Percentiles rank a stretch among this genome's conserved stretches.
Conservation (phyloP, 2,888 invertebrate genomes). For the Portevinia maculata region DNA sequence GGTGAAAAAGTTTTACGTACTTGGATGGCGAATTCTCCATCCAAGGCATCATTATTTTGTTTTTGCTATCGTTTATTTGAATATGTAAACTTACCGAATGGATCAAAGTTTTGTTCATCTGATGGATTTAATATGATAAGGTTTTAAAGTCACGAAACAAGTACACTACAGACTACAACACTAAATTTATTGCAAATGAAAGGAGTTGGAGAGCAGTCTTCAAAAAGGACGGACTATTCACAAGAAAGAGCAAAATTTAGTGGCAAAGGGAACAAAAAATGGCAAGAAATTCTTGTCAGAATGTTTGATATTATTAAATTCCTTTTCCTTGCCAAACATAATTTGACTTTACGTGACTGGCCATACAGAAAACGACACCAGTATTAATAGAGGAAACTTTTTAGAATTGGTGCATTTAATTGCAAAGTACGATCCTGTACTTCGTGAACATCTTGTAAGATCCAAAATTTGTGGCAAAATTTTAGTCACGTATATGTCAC, state of each 20-base stretch:
- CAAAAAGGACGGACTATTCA: slow-evolving; percentile 17
- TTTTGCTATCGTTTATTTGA: too few relatives aligned
- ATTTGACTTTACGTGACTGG: slow-evolving; percentile 28
- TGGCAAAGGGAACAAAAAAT: slow-evolving; percentile 21
- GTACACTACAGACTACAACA: slow-evolving; percentile 9
- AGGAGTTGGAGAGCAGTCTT: slow-evolving; percentile 2
- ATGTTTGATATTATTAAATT: slow-evolving; percentile 52
- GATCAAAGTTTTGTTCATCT: slow-evolving; percentile 39
- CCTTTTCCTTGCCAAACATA: slow-evolving; percentile 52
- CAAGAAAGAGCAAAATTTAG: slow-evolving; percentile 22
- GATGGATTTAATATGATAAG: not conserved
- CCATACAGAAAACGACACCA: slow-evolving; percentile 36
- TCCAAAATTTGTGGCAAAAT: slow-evolving; percentile 34
- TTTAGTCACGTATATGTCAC: too few relatives aligned
- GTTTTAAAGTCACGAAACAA: slow-evolving; percentile 2
- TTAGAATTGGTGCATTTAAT: too few relatives aligned
- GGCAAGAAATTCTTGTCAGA: slow-evolving; percentile 24
- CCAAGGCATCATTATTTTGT: too few relatives aligned
- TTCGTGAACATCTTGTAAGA: slow-evolving; percentile 48
- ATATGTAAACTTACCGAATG: slow-evolving; percentile 39
- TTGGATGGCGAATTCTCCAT: too few relatives aligned
- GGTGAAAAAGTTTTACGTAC: too few relatives aligned
- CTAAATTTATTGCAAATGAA: not conserved
- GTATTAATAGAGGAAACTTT: too few relatives aligned
- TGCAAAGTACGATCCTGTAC: slow-evolving; percentile 46